phyloP scores from a whole-genome alignment of 2,888 invertebrate genomes.

The Andrena bicolor region DNA sequence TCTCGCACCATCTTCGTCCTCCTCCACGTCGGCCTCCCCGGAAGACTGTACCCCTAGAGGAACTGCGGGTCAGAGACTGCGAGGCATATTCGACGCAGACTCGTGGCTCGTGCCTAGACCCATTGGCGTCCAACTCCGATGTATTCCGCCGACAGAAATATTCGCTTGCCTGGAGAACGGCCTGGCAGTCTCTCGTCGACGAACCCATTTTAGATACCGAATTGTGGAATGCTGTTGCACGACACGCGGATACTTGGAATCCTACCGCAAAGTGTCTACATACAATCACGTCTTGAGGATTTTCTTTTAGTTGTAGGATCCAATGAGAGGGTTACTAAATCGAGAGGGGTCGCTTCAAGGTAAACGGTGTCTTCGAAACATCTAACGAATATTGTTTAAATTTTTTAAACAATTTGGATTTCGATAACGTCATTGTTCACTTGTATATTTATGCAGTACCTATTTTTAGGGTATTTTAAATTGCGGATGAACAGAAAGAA shows the following conservation, averaged over 20 bases:
- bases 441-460: no score
- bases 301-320: no score
- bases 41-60: slow-evolving; percentile 79
- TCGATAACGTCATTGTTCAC: no score
- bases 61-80: slow-evolving; percentile 84
- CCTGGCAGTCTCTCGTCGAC: background rate
- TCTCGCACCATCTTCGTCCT: slow-evolving; percentile 47
- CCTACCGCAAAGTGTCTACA: no score
- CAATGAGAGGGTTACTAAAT: no score
- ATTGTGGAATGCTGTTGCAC: background rate
- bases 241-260: background rate
- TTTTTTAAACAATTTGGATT: no score
- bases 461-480: no score
- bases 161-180: background rate
- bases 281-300: no score
- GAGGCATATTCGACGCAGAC: slow-evolving; percentile 81
- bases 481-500: no score
- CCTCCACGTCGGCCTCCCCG: slow-evolving; percentile 67
- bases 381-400: no score
- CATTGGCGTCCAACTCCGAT: slow-evolving; percentile 78
- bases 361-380: no score
- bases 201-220: background rate
- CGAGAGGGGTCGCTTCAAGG: no score
- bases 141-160: slow-evolving; percentile 13
- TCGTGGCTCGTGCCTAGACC: slow-evolving; percentile 83